A percentile compares a stretch with the other conserved stretches of the same genome.
These are phyloP conservation scores for Aphaenogaster rudis DNA, from an alignment of 1,140 invertebrate genomes.

Conservation along the genomic window DNA sequence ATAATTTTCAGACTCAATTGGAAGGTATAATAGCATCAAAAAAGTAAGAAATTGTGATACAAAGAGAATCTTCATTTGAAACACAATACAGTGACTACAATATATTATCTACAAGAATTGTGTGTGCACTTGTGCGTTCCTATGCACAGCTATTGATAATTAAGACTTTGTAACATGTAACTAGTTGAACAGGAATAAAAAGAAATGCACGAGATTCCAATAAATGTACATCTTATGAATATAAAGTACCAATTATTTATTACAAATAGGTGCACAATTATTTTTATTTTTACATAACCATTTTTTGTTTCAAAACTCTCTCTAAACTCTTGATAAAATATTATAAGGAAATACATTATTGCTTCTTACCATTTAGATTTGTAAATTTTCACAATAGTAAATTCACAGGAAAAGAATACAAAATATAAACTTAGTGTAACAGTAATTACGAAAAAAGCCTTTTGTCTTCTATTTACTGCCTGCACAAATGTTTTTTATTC, in stretches of 20 bases:
- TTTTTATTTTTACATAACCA: constrained; percentile 46
- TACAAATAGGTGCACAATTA: constrained; percentile 30
- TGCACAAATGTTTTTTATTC: constrained; percentile 15
- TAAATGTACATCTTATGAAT: constrained; percentile 35
- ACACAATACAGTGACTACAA: not conserved
- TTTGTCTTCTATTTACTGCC: not conserved
- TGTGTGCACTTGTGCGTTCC: not conserved
- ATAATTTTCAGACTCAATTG: constrained; percentile 92
- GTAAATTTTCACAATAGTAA: not conserved
- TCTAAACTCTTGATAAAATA: constrained; percentile 38
- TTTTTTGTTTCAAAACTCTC: not conserved
- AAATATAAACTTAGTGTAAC: constrained; percentile 10
- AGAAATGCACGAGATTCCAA: not conserved
- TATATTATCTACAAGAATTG: constrained; percentile 20
- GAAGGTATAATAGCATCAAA: constrained; percentile 97
- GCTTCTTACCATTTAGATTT: not conserved
- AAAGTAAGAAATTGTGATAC: constrained; percentile 88
- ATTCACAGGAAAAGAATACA: constrained; percentile 18
- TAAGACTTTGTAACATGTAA: constrained; percentile 1
- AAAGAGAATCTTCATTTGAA: not conserved
- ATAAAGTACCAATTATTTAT: constrained; percentile 47
- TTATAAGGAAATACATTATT: constrained; percentile 31
- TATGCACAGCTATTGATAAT: not conserved
- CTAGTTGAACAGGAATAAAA: constrained; percentile 3
- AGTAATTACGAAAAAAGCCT: not conserved